Base-by-base conservation (phyloP, 2,113 vertebrate species). In the Illadopsis cleaveri region DNA sequence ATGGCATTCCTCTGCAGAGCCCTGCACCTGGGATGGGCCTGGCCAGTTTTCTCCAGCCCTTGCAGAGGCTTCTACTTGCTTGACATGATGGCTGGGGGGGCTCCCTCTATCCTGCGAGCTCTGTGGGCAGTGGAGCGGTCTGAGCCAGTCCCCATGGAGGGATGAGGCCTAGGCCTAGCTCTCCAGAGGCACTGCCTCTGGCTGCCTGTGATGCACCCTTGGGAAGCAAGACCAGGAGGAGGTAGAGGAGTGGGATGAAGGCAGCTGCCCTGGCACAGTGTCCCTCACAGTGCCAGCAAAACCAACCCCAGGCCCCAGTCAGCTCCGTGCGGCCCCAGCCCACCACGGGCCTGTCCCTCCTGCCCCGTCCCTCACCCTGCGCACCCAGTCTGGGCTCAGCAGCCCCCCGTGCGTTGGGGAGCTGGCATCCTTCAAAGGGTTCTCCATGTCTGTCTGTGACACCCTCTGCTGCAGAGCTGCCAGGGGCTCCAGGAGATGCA, bases 81-180 rank as follows among this genome's bases (percentile, higher is more conserved):
- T 47, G 17, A 5, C 16, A 5, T 5, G 25, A 31, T 14, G 16
- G 21, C 28, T 47, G 47, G 8, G 45, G 56, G 56, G 5, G 8
- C 4, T 45, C 11, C 47, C 30, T 53, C 28, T 16, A 21, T 25
- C 13, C 40, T 22, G 16, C 0, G 2, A n/a, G 20, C 64, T 54
- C 40, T 40, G 40, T n/a, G 30, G 56, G n/a, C 1, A 0, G 38
- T 24, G 56, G 38, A 78, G n/a, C 0, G 0, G 5, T 13, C 35
- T 44, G 33, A 45, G 47, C 28, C 47, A 11, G 24, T 17, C 40
- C 23, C 40, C 19, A 13, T 9, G 64, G 12, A 86, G 28, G 54
- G 23, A 53, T 1, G 5, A 51, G 73, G 38, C 47, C 45, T n/a
- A 19, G 73, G 47, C 64, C 47, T 30, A 47, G 10, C 23, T 78